These are phyloP conservation scores for Drosophila lowei DNA, from an alignment of 1,140 invertebrate genomes.

Conservation along the genomic window DNA sequence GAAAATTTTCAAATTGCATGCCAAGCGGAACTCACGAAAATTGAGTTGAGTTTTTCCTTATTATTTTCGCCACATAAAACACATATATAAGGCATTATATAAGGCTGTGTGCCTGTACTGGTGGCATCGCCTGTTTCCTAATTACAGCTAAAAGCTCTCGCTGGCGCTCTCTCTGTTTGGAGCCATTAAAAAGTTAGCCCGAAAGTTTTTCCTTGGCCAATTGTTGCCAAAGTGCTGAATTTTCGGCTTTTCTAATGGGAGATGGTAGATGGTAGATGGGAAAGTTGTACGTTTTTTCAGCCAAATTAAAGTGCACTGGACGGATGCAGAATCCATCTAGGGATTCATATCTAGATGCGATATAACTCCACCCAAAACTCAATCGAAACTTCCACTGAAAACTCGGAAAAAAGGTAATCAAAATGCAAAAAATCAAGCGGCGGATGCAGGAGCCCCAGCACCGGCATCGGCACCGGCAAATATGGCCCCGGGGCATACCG, in stretches of 20 bases:
- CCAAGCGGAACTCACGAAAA: constrained; percentile 48
- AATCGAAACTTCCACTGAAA: constrained; percentile 41
- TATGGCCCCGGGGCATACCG: constrained; percentile 60
- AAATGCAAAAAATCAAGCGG: constrained; percentile 61
- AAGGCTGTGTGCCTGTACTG: constrained; percentile 1
- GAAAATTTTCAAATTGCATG: constrained; percentile 52
- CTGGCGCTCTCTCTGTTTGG: constrained; percentile 13
- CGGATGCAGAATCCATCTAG: constrained; percentile 2
- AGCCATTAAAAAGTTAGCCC: constrained; percentile 60
- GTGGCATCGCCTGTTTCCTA: constrained; percentile 47
- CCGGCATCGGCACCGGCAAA: constrained; percentile 44
- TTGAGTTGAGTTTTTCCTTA: constrained; percentile 48
- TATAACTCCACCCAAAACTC: constrained; percentile 21
- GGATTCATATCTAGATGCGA: constrained; percentile 21
- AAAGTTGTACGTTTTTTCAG: constrained; percentile 14
- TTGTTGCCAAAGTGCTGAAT: constrained; percentile 59
- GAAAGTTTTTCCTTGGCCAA: constrained; percentile 52
- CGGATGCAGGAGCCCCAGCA: constrained; percentile 38
- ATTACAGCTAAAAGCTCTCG: constrained; percentile 58
- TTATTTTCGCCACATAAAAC: constrained; percentile 28
- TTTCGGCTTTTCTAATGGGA: constrained; percentile 26
- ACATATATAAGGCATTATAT: constrained; percentile 8
- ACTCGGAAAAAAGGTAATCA: constrained; percentile 61
- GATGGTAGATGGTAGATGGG: too few species aligned
- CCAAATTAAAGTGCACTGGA: constrained; percentile 3